A percentile compares a stretch with the other conserved stretches of the same genome.
Conservation (phyloP, 2,113 vertebrate species). For the Cyanoderma ruficeps region DNA sequence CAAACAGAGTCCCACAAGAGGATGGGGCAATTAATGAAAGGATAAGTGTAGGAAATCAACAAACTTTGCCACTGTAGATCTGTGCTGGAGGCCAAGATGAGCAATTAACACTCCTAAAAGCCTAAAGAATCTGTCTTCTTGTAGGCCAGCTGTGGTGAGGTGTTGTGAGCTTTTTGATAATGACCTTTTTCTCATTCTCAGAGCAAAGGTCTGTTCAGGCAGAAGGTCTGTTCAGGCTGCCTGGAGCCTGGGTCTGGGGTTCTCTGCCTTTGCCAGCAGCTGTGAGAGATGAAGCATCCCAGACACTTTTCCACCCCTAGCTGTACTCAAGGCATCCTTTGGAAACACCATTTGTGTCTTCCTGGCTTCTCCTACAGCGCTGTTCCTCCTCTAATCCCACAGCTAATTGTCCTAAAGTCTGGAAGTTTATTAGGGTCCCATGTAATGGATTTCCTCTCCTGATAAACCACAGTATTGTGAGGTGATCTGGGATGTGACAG, state of each 20-base stretch:
- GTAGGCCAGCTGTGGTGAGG: rapidly evolving
- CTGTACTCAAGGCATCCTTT: neutral
- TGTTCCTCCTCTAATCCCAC: neutral
- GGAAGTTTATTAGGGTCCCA: neutral
- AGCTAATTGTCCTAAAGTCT: neutral
- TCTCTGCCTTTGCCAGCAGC: neutral
- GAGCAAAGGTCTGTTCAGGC: neutral
- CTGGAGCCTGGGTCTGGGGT: neutral
- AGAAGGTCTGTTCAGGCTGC: neutral
- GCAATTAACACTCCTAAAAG: neutral
- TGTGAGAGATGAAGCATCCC: neutral
- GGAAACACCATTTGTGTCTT: neutral
- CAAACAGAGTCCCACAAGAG: neutral
- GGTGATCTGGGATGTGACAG: neutral
- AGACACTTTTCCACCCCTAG: neutral
- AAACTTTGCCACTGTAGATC: neutral
- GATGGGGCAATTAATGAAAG: neutral
- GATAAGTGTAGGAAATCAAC: neutral
- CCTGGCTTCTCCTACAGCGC: neutral
- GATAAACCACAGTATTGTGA: neutral
- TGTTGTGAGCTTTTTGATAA: neutral
- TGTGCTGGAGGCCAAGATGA: neutral
- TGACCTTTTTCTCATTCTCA: neutral
- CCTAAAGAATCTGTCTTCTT: neutral
- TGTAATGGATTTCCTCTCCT: neutral